A percentile compares a stretch with the other conserved stretches of the same genome.
phyloP scores from a whole-genome alignment of 2,888 invertebrate species.

The Aquatica leii region DNA sequence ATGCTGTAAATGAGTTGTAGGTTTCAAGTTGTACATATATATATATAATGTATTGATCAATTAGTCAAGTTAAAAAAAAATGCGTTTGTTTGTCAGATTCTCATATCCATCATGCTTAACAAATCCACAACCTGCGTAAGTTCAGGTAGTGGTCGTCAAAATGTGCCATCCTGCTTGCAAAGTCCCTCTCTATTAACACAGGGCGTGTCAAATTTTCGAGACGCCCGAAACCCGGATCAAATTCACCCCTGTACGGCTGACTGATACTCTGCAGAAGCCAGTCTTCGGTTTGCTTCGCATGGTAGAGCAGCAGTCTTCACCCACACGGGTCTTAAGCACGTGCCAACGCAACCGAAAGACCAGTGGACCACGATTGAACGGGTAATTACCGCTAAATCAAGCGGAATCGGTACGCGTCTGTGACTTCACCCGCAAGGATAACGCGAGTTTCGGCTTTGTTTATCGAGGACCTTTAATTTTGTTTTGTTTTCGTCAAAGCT shows the following conservation, averaged over 20 bases:
- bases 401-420: slow-evolving; percentile 57
- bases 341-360: slow-evolving; percentile 52
- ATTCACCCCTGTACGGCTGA: slow-evolving; percentile 60
- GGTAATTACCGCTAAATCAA: slow-evolving; percentile 58
- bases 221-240: slow-evolving; percentile 58
- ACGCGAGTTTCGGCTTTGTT: slow-evolving; percentile 37
- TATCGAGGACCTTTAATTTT: slow-evolving; percentile 34
- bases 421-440: slow-evolving; percentile 47
- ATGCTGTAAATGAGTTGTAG: too few relatives aligned
- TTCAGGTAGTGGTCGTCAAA: slow-evolving; percentile 33
- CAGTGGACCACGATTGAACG: slow-evolving; percentile 56
- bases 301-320: slow-evolving; percentile 54
- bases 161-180: slow-evolving; percentile 35
- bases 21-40: too few relatives aligned
- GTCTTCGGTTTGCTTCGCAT: slow-evolving; percentile 59
- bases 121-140: slow-evolving; percentile 31
- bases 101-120: slow-evolving; percentile 6
- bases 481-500: slow-evolving; percentile 34
- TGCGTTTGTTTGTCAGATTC: slow-evolving; percentile 14
- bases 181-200: slow-evolving; percentile 37
- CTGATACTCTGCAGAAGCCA: slow-evolving; percentile 60
- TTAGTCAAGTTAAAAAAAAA: neutral
- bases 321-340: slow-evolving; percentile 56
- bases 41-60: neutral
- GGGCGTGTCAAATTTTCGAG: slow-evolving; percentile 39